Conservation (phyloP, 1,140 invertebrate genomes). For the Drosophila grimshawi region DNA sequence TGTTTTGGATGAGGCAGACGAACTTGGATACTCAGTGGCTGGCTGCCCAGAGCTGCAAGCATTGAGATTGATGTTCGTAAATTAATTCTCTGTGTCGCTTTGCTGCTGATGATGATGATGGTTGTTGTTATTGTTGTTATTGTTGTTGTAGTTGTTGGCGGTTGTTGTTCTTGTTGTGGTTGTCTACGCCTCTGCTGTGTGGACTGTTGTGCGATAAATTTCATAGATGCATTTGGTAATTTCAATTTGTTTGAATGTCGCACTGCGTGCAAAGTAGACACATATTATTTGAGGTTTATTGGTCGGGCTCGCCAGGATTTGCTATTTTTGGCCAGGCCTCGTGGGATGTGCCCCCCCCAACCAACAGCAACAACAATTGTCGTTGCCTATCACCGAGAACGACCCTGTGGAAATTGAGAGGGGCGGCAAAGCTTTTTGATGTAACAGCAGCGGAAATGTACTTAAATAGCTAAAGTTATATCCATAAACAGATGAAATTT, state of each 20-base stretch:
- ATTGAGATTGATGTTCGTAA: conserved; percentile 78
- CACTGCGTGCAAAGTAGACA: conserved; percentile 54
- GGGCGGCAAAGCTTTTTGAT: conserved; percentile 57
- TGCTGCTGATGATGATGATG: conserved; percentile 19
- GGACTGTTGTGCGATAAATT: conserved; percentile 58
- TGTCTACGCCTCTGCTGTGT: neutral
- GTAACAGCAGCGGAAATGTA: conserved; percentile 55
- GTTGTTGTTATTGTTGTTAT: conserved; percentile 17
- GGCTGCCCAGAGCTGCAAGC: conserved; percentile 15
- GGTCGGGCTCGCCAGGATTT: conserved; percentile 23
- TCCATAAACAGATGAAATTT: conserved; percentile 27
- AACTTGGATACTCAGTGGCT: conserved; percentile 20
- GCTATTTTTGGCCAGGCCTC: conserved; percentile 67
- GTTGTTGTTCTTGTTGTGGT: conserved; percentile 14
- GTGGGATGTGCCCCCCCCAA: conserved; percentile 43
- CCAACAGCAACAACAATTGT: conserved; percentile 48
- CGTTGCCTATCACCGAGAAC: conserved; percentile 46
- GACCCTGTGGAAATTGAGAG: conserved; percentile 2
- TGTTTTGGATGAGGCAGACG: conserved; percentile 25
- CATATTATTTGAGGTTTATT: conserved; percentile 76
- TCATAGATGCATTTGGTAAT: conserved; percentile 79
- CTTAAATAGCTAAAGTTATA: conserved; percentile 14
- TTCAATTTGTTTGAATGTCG: conserved; percentile 77
- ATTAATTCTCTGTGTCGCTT: conserved; percentile 60
- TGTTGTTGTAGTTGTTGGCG: conserved; percentile 12